Base-by-base conservation (phyloP, 2,113 vertebrate species). In the Oncorhynchus tshawytscha region DNA sequence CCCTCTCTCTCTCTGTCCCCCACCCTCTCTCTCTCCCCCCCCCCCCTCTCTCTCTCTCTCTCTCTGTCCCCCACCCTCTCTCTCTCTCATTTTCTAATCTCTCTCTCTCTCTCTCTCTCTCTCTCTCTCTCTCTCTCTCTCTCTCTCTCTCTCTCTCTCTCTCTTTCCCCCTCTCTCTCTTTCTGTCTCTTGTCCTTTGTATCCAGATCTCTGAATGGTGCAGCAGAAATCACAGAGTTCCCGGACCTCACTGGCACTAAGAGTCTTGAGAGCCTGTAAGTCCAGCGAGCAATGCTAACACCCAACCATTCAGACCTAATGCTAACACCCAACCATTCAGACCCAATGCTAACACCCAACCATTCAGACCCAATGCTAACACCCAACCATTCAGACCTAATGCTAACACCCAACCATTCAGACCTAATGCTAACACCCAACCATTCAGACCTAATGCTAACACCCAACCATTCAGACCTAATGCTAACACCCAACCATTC, bases 241-340 rank as follows among this genome's bases (percentile, higher is more conserved):
- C 97, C 96, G 82, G 95, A 97, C 86, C 93, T 99, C 84, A 96
- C 95, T 27, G 97, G 95, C 85, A 98, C 97, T 77, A 93, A 88
- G 20, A 95, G 92, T 82, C 91, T 99, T 84, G 96, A 98, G 82
- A 98, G 96, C 77, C 84, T 99, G 97, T 99, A 91, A 95, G 97
- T 95, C 70, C 72, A 67, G 76, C 34, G 77, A 70, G 79, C 62
- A 70, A 73, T 9, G 29, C 29, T 29, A 29, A 29, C 29, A 29
- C 29, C 3, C 29, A 29, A 29, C 29, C 29, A 29, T 29, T 29
- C 29, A 29, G 29, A 24, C 24, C 24, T 1, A 24, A 24, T 24
- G 1, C 24, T 24, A 24, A 24, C 24, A 29, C 29, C 3, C 29
- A 29, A 29, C 3, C 29, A 29, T 29, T 29, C 29, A 29, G 29